Base-by-base conservation (phyloP, 2,888 invertebrate genomes). In the Pterostichus niger region DNA sequence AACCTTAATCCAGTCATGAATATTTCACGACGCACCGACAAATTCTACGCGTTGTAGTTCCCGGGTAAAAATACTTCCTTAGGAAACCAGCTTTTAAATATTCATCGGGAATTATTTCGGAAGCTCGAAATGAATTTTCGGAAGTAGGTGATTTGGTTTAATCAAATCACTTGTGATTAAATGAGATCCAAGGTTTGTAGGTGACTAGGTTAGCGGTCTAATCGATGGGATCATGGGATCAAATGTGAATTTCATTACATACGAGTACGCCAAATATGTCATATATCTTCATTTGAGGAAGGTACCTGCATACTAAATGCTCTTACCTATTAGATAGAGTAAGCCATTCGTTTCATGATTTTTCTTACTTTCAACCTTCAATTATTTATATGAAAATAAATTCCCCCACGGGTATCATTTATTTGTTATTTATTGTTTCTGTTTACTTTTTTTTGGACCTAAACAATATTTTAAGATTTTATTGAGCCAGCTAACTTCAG, bases 1-100 rank as follows among this genome's bases (percentile, higher is more conserved):
- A 17, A 7, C 49, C 77, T 77, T 77, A 77, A 77, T 77, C 59
- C 56, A 49, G 56, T 77, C 77, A 77, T 77, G 59, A 52, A 77
- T 77, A 77, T 77, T 77, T 77, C 35, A 77, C 15, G 77, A 59
- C 15, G 35, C 56, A 56, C 52, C 31, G 52, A 77, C 35, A 75
- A 75, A 52, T 75, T 49, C 75, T 71, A 75, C 75, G 75, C 33
- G 52, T 49, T 75, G 75, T 49, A 31, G 33, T 33, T 33, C 31
- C 9, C 44, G 17, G 44, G 68, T 46, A 71, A 75, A 75, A 75
- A 75, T 75, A 75, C 33, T 75, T 52, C 40, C 52, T 75, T 33
- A 75, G 75, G 52, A 75, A 75, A 49, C 10, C 4, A 52, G 52
- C 49, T 52, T 49, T 75, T 49, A 75, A 75, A 75, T 75, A 75